Evolutionary conservation across 2,113 vertebrate genomes (phyloP).

Genomic region (Hippocampus zosterae): DNA sequence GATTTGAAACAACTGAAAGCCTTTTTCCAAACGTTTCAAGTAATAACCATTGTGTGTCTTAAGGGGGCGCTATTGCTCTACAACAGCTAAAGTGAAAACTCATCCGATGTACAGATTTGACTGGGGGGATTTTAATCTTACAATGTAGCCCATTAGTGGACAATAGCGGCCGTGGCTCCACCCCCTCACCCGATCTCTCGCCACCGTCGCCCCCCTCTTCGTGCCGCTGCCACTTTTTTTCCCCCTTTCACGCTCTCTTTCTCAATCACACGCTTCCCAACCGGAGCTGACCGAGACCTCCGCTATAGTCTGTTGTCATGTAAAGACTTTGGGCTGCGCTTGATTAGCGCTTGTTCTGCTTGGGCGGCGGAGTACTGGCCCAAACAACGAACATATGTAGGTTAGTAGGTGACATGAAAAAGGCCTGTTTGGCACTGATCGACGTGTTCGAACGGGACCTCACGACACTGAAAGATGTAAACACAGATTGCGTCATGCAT

Average conservation of each 20-base stretch:
- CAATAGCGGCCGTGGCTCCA: slow-evolving; percentile 37
- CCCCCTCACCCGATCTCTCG: slow-evolving; percentile 61
- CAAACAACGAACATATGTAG: slow-evolving; percentile 21
- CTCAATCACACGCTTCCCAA: slow-evolving; percentile 37
- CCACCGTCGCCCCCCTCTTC: slow-evolving; percentile 22
- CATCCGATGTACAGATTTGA: slow-evolving; percentile 23
- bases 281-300: slow-evolving; percentile 26
- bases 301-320: slow-evolving; percentile 21
- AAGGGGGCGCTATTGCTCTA: slow-evolving; percentile 56
- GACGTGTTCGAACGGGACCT: slow-evolving; percentile 9
- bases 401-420: slow-evolving; percentile 27
- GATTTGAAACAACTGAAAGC: too few species aligned
- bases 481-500: background rate
- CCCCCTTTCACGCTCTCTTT: slow-evolving; percentile 35
- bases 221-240: slow-evolving; percentile 1
- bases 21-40: background rate
- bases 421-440: slow-evolving; percentile 10
- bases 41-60: slow-evolving; percentile 7
- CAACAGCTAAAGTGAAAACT: background rate
- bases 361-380: slow-evolving; percentile 42
- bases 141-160: slow-evolving; percentile 37
- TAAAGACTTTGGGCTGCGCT: slow-evolving; percentile 20
- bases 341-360: slow-evolving; percentile 48
- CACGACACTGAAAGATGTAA: background rate
- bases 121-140: slow-evolving; percentile 45